Evolutionary conservation across 2,888 invertebrate genomes (phyloP).

Genomic region (Gari tellinella): DNA sequence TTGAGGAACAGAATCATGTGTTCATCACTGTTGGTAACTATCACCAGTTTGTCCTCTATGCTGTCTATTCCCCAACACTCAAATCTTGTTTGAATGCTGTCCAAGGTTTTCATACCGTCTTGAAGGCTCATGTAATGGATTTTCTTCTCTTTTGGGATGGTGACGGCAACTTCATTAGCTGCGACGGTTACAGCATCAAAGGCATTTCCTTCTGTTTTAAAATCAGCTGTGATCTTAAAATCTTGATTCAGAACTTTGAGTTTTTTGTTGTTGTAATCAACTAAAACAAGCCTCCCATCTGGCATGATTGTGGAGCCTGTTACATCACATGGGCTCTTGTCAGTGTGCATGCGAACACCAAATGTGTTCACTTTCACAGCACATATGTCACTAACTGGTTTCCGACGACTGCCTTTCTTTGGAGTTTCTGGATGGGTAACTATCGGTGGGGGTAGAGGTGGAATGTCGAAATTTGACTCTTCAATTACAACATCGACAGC

Average conservation of each 20-base stretch:
- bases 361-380: constrained; percentile 54
- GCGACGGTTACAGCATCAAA: constrained; percentile 40
- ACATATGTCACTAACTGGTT: constrained; percentile 20
- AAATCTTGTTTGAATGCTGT: constrained; percentile 52
- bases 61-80: constrained; percentile 58
- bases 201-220: constrained; percentile 52
- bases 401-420: constrained; percentile 23
- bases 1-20: constrained; percentile 58
- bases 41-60: constrained; percentile 53
- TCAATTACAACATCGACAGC: constrained; percentile 47
- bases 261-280: constrained; percentile 62
- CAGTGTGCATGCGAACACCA: constrained; percentile 55
- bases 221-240: constrained; percentile 52
- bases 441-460: constrained; percentile 54
- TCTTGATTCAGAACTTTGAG: constrained; percentile 54
- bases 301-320: constrained; percentile 54
- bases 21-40: constrained; percentile 57
- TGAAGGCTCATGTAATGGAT: constrained; percentile 56
- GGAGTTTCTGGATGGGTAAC: constrained; percentile 51
- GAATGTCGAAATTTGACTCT: constrained; percentile 54
- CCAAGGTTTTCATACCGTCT: constrained; percentile 52
- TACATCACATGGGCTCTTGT: constrained; percentile 59
- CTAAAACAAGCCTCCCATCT: constrained; percentile 53
- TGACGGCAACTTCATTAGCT: constrained; percentile 46
- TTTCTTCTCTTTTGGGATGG: constrained; percentile 56